A percentile compares a stretch with the other conserved stretches of the same genome.
Evolutionary conservation across 2,113 vertebrate genomes (phyloP).

Genomic region (Myotis davidii): DNA sequence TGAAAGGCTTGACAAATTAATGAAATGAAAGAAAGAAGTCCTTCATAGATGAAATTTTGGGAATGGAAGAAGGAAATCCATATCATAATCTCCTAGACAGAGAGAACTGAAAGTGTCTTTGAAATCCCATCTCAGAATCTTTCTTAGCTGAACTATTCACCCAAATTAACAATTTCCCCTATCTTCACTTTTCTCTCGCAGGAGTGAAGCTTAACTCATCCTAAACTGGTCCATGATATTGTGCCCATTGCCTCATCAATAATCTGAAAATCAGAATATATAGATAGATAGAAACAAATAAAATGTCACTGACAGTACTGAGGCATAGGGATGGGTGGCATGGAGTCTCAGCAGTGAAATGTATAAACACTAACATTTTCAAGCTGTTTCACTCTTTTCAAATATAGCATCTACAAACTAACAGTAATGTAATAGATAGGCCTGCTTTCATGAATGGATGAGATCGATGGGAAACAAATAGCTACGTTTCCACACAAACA

Average conservation of each 20-base stretch:
- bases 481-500: conserved; percentile 32
- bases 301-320: background rate
- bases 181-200: background rate
- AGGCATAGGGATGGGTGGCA: background rate
- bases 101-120: background rate
- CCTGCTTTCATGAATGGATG: conserved; percentile 46
- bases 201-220: background rate
- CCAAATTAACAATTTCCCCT: conserved; percentile 2
- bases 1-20: conserved; percentile 30
- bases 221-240: background rate
- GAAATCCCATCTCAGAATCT: background rate
- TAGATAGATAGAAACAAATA: conserved; percentile 22
- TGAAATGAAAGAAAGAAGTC: conserved; percentile 37
- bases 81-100: background rate
- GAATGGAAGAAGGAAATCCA: conserved; percentile 21
- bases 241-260: background rate
- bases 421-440: conserved; percentile 40
- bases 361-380: conserved; percentile 1
- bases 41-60: background rate
- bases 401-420: background rate
- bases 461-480: conserved; percentile 38
- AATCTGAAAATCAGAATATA: background rate
- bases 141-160: background rate
- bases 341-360: background rate
- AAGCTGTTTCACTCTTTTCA: conserved; percentile 7